phyloP scores from a whole-genome alignment of 1,140 invertebrate genomes.

The Saccostrea glomerata region DNA sequence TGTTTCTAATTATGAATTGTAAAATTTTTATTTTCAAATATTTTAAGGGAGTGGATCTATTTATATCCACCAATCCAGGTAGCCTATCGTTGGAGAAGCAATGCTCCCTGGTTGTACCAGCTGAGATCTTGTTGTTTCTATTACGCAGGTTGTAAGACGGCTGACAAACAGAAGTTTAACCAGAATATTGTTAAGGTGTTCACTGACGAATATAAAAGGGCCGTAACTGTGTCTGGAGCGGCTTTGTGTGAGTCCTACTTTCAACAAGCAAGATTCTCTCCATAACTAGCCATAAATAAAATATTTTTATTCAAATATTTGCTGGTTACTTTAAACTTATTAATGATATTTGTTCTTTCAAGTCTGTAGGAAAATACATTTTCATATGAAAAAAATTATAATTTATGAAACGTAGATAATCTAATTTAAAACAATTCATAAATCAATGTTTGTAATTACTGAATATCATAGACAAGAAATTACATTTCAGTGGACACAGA shows the following conservation, averaged over 20 bases:
- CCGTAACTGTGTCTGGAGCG: conserved; percentile 49
- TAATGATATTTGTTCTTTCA: background rate
- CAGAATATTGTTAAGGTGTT: conserved; percentile 90
- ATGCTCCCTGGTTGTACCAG: background rate
- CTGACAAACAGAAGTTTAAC: conserved; percentile 89
- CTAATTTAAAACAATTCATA: background rate
- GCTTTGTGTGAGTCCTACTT: background rate
- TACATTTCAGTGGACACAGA: background rate
- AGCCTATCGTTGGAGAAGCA: background rate
- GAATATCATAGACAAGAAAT: background rate
- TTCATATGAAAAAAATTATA: background rate
- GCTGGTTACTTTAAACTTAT: background rate
- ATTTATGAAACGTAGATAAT: background rate
- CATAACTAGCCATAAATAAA: too few relatives aligned
- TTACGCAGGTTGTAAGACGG: conserved; percentile 83
- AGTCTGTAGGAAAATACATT: too few relatives aligned
- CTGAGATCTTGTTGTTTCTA: background rate
- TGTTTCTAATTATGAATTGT: conserved; percentile 5
- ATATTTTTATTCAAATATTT: background rate
- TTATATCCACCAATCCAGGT: background rate
- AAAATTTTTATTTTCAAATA: background rate
- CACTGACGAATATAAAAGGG: conserved; percentile 85
- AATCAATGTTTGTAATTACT: background rate
- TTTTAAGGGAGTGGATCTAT: background rate
- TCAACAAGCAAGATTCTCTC: background rate